phyloP scores from a whole-genome alignment of 2,797 vertebrate genomes.

The Enteromius afrohamiltoni region DNA sequence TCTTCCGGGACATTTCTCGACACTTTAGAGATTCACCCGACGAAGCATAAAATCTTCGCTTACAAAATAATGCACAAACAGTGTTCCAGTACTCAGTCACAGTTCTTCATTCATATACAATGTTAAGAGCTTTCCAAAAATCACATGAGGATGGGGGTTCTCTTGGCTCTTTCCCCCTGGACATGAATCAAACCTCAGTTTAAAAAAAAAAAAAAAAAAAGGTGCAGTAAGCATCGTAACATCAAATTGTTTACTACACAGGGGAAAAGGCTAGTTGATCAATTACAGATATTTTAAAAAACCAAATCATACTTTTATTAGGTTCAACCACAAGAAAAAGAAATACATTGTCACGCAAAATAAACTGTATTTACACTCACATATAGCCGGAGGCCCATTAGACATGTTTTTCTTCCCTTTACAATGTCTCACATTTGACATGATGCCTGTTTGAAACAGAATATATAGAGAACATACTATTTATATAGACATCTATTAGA shows the following conservation, averaged over 20 bases:
- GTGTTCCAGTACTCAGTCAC: constrained; percentile 89
- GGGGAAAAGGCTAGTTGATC: constrained; percentile 10
- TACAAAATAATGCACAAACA: constrained; percentile 73
- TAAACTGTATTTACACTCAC: constrained; percentile 79
- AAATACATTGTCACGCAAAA: constrained; percentile 75
- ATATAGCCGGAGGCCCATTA: constrained; percentile 78
- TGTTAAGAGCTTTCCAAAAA: constrained; percentile 32
- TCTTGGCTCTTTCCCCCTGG: constrained; percentile 21
- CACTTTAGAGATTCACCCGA: constrained; percentile 7
- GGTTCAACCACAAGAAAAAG: constrained; percentile 71
- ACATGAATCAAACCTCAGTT: background rate
- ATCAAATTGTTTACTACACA: constrained; percentile 16
- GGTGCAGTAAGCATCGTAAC: background rate
- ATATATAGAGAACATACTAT: constrained; percentile 77
- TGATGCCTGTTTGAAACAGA: constrained; percentile 77
- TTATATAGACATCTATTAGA: constrained; percentile 78
- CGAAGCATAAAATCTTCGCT: constrained; percentile 64
- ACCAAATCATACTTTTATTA: constrained; percentile 70
- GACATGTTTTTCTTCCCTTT: constrained; percentile 69
- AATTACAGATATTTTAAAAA: background rate
- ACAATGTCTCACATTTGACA: constrained; percentile 74
- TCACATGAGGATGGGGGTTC: background rate
- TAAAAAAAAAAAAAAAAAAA: background rate
- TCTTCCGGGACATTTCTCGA: background rate
- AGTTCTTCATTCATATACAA: constrained; percentile 80